Evolutionary conservation across 2,113 vertebrate species (phyloP).

Genomic region (Python bivittatus): DNA sequence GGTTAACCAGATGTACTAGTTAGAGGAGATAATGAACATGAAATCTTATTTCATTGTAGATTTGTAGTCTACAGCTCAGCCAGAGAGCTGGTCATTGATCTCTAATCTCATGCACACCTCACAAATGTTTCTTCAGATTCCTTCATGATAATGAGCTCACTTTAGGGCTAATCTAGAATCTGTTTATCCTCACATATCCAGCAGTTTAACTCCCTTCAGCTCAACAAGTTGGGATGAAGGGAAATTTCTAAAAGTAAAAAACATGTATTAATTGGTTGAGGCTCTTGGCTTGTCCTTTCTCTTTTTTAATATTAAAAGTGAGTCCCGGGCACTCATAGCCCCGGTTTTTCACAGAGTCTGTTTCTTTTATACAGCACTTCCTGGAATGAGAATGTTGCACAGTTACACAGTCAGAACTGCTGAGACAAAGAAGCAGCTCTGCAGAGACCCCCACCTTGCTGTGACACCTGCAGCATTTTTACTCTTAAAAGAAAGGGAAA

Average conservation of each 20-base stretch:
- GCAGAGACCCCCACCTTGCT: background rate
- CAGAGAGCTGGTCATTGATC: slow-evolving; percentile 5
- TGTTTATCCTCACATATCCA: background rate
- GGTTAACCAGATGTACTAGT: slow-evolving; percentile 17
- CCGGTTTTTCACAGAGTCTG: background rate
- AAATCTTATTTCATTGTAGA: slow-evolving; percentile 21
- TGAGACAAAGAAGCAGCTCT: background rate
- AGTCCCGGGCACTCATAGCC: background rate
- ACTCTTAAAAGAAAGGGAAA: background rate
- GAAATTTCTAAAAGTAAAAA: background rate
- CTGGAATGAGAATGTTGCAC: background rate
- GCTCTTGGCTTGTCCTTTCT: background rate
- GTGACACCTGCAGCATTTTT: background rate
- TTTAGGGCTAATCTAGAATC: slow-evolving; percentile 40
- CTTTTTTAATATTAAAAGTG: background rate
- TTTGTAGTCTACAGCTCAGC: slow-evolving; percentile 14
- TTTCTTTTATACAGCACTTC: background rate
- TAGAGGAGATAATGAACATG: slow-evolving; percentile 1
- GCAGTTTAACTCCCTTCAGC: background rate
- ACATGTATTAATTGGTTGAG: background rate
- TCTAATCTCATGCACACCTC: slow-evolving; percentile 1
- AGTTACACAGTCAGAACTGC: background rate
- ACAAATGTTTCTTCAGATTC: slow-evolving; percentile 6
- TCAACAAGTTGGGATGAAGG: background rate
- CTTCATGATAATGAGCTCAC: slow-evolving; percentile 9